phyloP scores from a whole-genome alignment of 2,797 vertebrate genomes.

The Antrozous pallidus region DNA sequence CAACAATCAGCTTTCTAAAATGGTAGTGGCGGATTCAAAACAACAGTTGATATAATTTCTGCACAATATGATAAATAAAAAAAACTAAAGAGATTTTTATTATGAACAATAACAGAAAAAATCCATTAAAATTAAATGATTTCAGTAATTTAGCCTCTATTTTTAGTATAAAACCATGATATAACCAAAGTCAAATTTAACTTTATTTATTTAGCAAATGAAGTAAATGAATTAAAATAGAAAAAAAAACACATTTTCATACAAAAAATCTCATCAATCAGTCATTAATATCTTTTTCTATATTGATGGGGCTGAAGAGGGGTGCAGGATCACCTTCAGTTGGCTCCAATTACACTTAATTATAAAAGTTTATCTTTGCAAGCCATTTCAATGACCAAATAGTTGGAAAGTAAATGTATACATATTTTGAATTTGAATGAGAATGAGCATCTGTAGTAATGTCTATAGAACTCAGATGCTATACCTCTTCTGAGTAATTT shows the following conservation, averaged over 20 bases:
- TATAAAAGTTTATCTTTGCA: neutral
- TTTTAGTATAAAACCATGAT: neutral
- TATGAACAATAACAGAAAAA: neutral
- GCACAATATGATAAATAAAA: neutral
- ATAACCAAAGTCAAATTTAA: neutral
- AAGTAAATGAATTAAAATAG: neutral
- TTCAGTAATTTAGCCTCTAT: neutral
- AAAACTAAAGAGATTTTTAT: neutral
- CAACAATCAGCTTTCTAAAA: neutral
- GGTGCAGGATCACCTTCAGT: neutral
- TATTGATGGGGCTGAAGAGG: neutral
- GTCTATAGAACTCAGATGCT: neutral
- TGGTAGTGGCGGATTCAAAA: conserved; percentile 41
- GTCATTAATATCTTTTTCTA: neutral
- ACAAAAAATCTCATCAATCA: neutral
- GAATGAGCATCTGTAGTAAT: neutral
- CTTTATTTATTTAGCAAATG: neutral
- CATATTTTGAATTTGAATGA: neutral
- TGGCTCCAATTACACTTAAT: neutral
- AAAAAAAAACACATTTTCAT: neutral
- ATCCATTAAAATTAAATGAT: neutral
- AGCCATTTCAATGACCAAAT: neutral
- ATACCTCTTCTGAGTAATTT: neutral
- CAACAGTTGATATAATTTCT: neutral
- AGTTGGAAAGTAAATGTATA: neutral